Base-by-base conservation (phyloP, 2,888 invertebrate species). In the Limnephilus auricula region DNA sequence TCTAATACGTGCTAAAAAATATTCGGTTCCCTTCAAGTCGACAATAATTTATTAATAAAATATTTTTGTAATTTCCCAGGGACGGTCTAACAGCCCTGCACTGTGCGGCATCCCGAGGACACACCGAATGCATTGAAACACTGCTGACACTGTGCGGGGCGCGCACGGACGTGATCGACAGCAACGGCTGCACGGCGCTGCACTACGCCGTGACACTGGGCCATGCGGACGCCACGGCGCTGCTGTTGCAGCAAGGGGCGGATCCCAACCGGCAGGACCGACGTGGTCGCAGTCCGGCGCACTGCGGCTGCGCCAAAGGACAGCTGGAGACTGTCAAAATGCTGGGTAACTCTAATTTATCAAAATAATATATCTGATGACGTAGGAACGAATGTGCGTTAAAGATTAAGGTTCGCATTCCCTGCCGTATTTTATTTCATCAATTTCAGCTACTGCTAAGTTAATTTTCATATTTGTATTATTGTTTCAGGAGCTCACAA, bases 121-220 rank as follows among this genome's bases (percentile, higher is more conserved):
- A 99, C 94, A 98, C 98, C 0, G 98, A 98, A 94, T 99, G 99
- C 94, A 96, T 99, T 89, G 99, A 99, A 94, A 98, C 98, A 0
- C 95, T 99, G 91, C 97, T 99, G 0, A 98, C 98, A 18, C 95
- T 99, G 10, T 99, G 99, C 94, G 98, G 98, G 0, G 98, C 99
- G 2, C 97, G 98, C 37, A 98, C 99, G 0, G 99, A 99, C 95
- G 97, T 98, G 25, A 97, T 97, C 32, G 99, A 99, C 95, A 98
- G 98, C 87, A 99, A 99, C 94, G 99, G 99, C 0, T 99, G 99
- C 94, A 99, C 99, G 0, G 98, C 99, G 0, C 95, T 99, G 40
- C 99, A 99, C 95, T 99, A 99, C 94, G 98, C 99, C 5, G 99
- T 99, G 2, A 99, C 99, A 0, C 95, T 99, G 89, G 99, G 99